Evolutionary conservation across 1,140 invertebrate species (phyloP), one percentile per base, ranked within the genome.

Genomic region (Drosophila erecta): DNA sequence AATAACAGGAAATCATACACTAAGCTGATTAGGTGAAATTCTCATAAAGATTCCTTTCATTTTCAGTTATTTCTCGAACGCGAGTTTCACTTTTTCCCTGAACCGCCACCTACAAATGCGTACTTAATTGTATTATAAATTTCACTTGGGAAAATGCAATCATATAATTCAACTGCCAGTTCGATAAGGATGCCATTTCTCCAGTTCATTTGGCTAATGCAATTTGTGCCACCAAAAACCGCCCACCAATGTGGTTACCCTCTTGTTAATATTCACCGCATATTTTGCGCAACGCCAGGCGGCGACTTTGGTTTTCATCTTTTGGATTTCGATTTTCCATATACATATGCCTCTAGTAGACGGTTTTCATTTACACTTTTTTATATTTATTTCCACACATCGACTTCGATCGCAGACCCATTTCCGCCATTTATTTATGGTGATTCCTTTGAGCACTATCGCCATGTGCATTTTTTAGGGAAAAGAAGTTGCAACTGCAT

Each of bases 291-390:
- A 73, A 86, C 49, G 38, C 30, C 37, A 24, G 20, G 72, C 73
- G 72, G 61, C 49, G 54, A 76, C 66, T 76, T 76, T 76, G 61
- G 64, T 76, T 76, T 76, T 69, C 73, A 76, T 76, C 72, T 76
- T 75, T 57, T 51, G 30, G 57, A 50, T 27, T 66, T 33, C 27
- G 58, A 30, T 50, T 50, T 24, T 24, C 4, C n/a, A n/a, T n/a
- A n/a, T 24, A 17, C 38, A 22, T 49, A 8, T 38, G 30, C 10
- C 49, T 10, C 14, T 35, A 17, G 43, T 41, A 37, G 41, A 47
- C 54, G 70, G 58, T 76, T 78, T 81, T 66, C 75, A 83, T 87
- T 87, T 87, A 70, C 79, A 87, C 71, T 76, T 87, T 72, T 86
- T 87, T 87, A 71, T 69, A 87, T 83, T 86, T 79, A 89, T 89